A percentile compares a stretch with the other conserved stretches of the same genome.
Evolutionary conservation across 2,113 vertebrate genomes (phyloP).

Genomic region (Glaucidium brasilianum): DNA sequence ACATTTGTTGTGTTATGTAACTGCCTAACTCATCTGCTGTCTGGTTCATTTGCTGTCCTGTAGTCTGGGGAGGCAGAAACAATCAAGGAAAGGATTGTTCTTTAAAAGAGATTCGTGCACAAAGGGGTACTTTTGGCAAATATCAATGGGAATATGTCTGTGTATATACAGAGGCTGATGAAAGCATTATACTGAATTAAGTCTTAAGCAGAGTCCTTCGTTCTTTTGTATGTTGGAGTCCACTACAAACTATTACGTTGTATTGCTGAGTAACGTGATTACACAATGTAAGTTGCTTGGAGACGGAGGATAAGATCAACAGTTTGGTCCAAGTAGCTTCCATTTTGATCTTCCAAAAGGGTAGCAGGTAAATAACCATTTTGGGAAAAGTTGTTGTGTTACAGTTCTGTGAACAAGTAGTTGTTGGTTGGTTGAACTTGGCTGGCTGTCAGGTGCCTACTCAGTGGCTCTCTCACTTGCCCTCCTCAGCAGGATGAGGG

Average conservation of each 20-base stretch:
- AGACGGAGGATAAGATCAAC: background rate
- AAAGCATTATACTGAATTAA: background rate
- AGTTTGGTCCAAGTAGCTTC: background rate
- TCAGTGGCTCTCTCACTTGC: rapidly evolving
- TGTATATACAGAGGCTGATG: background rate
- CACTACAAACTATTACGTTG: rapidly evolving
- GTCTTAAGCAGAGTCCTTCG: background rate
- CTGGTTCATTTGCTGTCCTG: background rate
- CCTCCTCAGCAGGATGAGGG: background rate
- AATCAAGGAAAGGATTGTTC: background rate
- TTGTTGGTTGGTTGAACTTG: background rate
- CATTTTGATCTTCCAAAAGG: background rate
- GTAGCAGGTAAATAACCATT: background rate
- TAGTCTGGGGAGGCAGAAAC: background rate
- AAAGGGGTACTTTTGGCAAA: background rate
- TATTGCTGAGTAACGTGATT: background rate
- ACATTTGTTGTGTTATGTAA: background rate
- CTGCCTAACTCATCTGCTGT: background rate
- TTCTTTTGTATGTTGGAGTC: background rate
- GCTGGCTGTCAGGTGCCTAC: background rate
- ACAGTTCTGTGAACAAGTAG: background rate
- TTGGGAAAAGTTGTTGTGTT: background rate
- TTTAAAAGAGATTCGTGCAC: background rate
- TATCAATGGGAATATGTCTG: rapidly evolving
- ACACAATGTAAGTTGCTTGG: background rate